phyloP scores from a whole-genome alignment of 2,888 invertebrate genomes.

The Choristoneura rosaceana region DNA sequence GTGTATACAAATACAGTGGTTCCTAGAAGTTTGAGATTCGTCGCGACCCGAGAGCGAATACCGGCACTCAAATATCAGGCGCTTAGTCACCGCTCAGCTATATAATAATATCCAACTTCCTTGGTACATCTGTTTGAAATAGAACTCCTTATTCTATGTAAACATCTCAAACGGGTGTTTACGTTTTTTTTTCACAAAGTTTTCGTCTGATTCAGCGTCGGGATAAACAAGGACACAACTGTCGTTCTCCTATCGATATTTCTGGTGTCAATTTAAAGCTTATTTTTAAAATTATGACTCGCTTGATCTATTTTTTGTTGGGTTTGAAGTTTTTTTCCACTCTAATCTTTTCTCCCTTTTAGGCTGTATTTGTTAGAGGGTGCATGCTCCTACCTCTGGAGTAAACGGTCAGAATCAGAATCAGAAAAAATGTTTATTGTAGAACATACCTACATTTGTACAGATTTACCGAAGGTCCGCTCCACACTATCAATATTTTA shows the following conservation, averaged over 20 bases:
- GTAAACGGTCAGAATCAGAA: too few species aligned
- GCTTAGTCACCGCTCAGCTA: constrained; percentile 65
- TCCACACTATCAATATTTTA: too few species aligned
- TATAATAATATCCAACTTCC: constrained; percentile 48
- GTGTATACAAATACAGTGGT: constrained; percentile 35
- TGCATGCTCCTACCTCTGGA: too few species aligned
- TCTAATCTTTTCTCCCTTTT: too few species aligned
- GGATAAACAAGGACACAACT: constrained; percentile 4
- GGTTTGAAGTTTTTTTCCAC: too few species aligned
- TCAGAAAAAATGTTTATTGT: too few species aligned
- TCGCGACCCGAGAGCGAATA: constrained; percentile 65
- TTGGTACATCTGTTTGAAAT: constrained; percentile 30
- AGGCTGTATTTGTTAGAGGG: too few species aligned
- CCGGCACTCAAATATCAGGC: constrained; percentile 69
- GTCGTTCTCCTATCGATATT: background rate
- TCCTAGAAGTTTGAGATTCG: constrained; percentile 51
- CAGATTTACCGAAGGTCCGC: too few species aligned
- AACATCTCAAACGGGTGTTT: constrained; percentile 30
- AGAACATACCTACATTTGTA: too few species aligned
- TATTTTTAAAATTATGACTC: background rate
- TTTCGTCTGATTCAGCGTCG: constrained; percentile 16
- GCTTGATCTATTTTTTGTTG: background rate
- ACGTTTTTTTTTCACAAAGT: constrained; percentile 16
- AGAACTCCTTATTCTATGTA: constrained; percentile 26
- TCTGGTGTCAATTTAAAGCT: background rate